Evolutionary conservation across 2,113 vertebrate genomes (phyloP), one percentile per base, ranked within the genome.

Genomic region (Zosterops japonicus): DNA sequence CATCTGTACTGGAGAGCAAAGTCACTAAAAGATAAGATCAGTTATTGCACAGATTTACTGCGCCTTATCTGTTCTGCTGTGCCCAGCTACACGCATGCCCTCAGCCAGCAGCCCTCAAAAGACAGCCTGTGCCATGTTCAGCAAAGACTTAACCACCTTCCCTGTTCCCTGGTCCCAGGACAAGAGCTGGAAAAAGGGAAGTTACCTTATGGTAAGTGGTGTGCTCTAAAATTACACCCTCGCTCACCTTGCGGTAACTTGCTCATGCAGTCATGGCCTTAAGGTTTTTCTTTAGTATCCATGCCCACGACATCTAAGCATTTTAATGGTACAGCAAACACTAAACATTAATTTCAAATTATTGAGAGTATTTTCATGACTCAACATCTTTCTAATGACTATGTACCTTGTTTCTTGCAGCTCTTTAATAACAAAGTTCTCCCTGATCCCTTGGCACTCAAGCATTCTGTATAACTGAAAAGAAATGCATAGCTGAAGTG

Each of bases 321-420:
- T 91, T 96, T 96, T 95, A 84, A 96, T 92, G 81, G 80, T 87
- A 55, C 41, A 87, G 69, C 50, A 68, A 76, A 89, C 72, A 84
- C 90, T 95, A 90, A 94, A 92, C 94, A 95, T 96, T 95, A 95
- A 89, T 92, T 96, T 96, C 95, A 96, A 97, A 96, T 96, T 95
- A 95, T 91, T 96, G 92, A 89, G 93, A 83, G 35, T 82, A 79
- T 96, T 94, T 95, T 94, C 94, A 92, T 96, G 96, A 96, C 92
- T 96, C 95, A 93, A 94, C 93, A 93, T 50, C 77, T 95, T 97
- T 95, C 67, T 95, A 93, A 95, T 95, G 65, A 93, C 92, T 61
- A 31, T 31, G 60, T 94, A 83, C 83, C 77, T 96, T 87, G 85
- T 95, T 94, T 81, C 89, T 94, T 65, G 82, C 84, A 94, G 91